Conservation (phyloP, 2,113 vertebrate species). For the Perca flavescens region DNA sequence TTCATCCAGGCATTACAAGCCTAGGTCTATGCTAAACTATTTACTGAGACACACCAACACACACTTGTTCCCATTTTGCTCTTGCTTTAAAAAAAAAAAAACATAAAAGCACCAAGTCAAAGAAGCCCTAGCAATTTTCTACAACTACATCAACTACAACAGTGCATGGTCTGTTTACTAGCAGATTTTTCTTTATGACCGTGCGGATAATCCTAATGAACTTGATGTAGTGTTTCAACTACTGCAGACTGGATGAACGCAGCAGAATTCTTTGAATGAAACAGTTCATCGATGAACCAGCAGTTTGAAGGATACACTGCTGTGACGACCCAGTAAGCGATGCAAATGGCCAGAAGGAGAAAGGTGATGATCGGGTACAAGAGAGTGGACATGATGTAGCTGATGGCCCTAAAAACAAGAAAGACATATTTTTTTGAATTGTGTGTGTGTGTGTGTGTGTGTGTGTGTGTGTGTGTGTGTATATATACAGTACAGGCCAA, state of each 20-base stretch:
- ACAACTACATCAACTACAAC: neutral
- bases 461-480: too few relatives aligned
- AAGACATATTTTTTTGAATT: constrained; percentile 21
- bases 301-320: constrained; percentile 92
- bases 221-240: neutral
- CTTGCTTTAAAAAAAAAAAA: constrained; percentile 14
- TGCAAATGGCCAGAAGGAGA: constrained; percentile 91
- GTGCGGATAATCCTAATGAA: neutral
- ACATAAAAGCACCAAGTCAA: constrained; percentile 1
- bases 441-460: too few relatives aligned
- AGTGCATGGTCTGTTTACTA: neutral
- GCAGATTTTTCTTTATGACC: neutral
- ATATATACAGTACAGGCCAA: too few relatives aligned
- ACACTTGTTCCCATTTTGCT: neutral
- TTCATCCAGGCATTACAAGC: neutral
- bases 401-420: constrained; percentile 88
- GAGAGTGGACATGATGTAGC: constrained; percentile 91
- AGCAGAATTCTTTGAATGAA: constrained; percentile 3
- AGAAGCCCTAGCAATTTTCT: neutral
- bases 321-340: constrained; percentile 93
- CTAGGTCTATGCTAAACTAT: neutral
- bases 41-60: neutral
- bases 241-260: neutral
- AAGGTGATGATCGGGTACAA: constrained; percentile 95
- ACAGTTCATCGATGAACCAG: neutral